These are phyloP conservation scores for Drosophila lini DNA, from an alignment of 1,140 invertebrate species.

Conservation along the genomic window DNA sequence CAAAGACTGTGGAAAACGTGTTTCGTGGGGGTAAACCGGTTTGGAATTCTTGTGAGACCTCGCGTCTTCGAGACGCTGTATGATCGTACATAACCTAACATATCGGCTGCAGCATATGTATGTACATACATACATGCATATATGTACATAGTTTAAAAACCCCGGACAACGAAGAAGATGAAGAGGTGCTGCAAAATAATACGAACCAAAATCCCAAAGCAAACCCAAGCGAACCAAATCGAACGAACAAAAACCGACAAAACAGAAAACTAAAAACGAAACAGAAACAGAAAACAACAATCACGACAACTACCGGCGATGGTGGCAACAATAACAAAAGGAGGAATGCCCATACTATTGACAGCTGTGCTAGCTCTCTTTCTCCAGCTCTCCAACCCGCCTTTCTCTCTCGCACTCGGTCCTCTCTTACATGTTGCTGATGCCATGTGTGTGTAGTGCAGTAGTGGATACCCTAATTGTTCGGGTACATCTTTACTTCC, in stretches of 20 bases:
- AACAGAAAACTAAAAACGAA: slow-evolving; percentile 16
- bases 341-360: slow-evolving; percentile 50
- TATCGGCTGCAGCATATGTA: slow-evolving; percentile 49
- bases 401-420: slow-evolving; percentile 1
- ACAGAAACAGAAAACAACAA: slow-evolving; percentile 29
- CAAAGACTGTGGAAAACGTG: slow-evolving; percentile 43
- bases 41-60: slow-evolving; percentile 63
- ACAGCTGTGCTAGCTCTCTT: slow-evolving; percentile 59
- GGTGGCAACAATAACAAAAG: slow-evolving; percentile 58
- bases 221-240: slow-evolving; percentile 25
- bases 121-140: not conserved
- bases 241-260: slow-evolving; percentile 12
- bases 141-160: slow-evolving; percentile 35
- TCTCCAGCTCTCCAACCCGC: slow-evolving; percentile 8
- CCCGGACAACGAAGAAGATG: slow-evolving; percentile 2
- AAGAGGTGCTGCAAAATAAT: slow-evolving; percentile 26
- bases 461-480: slow-evolving; percentile 42
- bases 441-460: slow-evolving; percentile 40
- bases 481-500: not conserved
- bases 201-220: slow-evolving; percentile 7
- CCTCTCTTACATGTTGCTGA: slow-evolving; percentile 55
- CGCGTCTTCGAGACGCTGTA: slow-evolving; percentile 35
- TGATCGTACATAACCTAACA: slow-evolving; percentile 17
- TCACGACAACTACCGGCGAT: slow-evolving; percentile 40
- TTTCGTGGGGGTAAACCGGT: slow-evolving; percentile 63